These are phyloP conservation scores for Psittacula echo DNA, from an alignment of 2,797 vertebrate species.

Conservation along the genomic window DNA sequence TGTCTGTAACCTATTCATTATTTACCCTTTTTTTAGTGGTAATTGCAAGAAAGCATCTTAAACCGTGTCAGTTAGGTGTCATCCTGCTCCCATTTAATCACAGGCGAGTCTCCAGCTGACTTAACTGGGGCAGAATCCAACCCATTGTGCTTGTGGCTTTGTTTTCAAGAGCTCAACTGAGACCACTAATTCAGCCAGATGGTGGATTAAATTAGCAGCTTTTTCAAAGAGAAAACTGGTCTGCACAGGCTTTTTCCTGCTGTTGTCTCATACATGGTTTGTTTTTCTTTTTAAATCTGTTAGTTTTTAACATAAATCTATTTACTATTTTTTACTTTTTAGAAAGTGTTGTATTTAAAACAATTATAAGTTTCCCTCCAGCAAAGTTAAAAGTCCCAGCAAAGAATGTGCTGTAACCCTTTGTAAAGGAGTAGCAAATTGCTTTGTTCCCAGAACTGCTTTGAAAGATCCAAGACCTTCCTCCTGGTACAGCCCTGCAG, in stretches of 20 bases:
- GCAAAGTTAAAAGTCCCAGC: neutral
- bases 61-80: neutral
- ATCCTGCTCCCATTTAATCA: neutral
- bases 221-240: neutral
- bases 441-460: neutral
- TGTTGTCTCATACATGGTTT: neutral
- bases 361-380: neutral
- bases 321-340: neutral
- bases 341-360: neutral
- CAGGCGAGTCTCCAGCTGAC: neutral
- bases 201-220: neutral
- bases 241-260: neutral
- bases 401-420: neutral
- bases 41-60: neutral
- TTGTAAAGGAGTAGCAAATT: neutral
- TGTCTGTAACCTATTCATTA: neutral
- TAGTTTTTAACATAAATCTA: neutral
- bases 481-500: neutral
- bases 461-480: neutral
- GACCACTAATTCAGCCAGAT: neutral
- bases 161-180: neutral
- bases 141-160: slow-evolving; percentile 9
- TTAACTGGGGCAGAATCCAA: slow-evolving; percentile 3
- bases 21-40: neutral
- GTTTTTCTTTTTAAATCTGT: neutral